Evolutionary conservation across 1,140 invertebrate species (phyloP).

Genomic region (Zaprionus kolodkinae): DNA sequence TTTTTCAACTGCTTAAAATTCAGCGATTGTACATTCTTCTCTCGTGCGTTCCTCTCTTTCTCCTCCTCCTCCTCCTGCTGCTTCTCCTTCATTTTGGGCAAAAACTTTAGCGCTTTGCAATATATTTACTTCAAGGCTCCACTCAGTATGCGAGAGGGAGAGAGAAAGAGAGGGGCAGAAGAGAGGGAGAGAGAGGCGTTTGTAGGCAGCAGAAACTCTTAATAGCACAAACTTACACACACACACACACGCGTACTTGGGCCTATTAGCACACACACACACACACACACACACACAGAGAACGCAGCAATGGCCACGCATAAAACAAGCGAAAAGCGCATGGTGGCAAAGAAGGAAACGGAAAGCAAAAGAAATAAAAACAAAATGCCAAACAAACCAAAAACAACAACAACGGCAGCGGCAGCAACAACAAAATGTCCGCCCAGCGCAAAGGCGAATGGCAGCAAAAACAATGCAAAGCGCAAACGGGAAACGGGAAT

Average conservation of each 20-base stretch:
- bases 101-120: constrained; percentile 68
- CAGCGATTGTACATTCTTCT: constrained; percentile 58
- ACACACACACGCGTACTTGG: constrained; percentile 12
- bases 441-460: constrained; percentile 39
- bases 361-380: constrained; percentile 69
- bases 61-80: constrained; percentile 6
- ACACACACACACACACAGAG: constrained; percentile 8
- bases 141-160: constrained; percentile 4
- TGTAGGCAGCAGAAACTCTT: constrained; percentile 32
- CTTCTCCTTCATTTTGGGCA: constrained; percentile 27
- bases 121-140: constrained; percentile 73
- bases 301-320: constrained; percentile 51
- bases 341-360: constrained; percentile 49
- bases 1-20: constrained; percentile 72
- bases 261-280: constrained; percentile 28
- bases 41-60: constrained; percentile 32
- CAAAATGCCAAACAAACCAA: constrained; percentile 73
- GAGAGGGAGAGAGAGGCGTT: not conserved
- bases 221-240: constrained; percentile 44
- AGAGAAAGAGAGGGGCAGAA: not conserved
- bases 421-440: constrained; percentile 28
- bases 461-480: constrained; percentile 69
- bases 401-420: constrained; percentile 42
- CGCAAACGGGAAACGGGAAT: constrained; percentile 22
- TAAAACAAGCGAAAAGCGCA: constrained; percentile 40